Conservation (phyloP, 2,888 invertebrate genomes). For the Nemoura dubitans region DNA sequence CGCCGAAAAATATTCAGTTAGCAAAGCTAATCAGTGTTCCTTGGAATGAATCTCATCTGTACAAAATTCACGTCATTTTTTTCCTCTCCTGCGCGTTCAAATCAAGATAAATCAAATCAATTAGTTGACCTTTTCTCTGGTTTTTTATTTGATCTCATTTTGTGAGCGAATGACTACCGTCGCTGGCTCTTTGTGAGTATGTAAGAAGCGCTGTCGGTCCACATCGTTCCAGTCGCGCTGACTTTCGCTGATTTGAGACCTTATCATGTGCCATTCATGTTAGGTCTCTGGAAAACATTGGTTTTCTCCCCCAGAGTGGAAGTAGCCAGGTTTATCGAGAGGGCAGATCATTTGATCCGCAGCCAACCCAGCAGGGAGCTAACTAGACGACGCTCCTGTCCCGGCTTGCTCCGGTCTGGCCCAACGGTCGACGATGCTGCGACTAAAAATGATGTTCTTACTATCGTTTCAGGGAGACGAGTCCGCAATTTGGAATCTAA, state of each 20-base stretch:
- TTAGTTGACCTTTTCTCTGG: conserved; percentile 41
- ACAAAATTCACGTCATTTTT: conserved; percentile 41
- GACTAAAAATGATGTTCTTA: conserved; percentile 38
- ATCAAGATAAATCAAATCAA: conserved; percentile 42
- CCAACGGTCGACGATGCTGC: background rate
- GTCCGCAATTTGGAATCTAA: conserved; percentile 47
- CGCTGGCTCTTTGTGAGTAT: conserved; percentile 13
- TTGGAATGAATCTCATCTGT: conserved; percentile 37
- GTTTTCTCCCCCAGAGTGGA: conserved; percentile 35
- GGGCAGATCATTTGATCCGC: conserved; percentile 42
- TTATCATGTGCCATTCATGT: conserved; percentile 42
- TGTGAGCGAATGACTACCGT: conserved; percentile 19
- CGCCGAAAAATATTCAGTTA: conserved; percentile 25
- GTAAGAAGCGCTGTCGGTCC: background rate
- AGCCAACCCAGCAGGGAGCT: conserved; percentile 36
- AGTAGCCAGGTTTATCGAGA: conserved; percentile 26
- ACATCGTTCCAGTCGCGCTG: background rate
- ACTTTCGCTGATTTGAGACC: conserved; percentile 30
- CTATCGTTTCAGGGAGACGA: conserved; percentile 46
- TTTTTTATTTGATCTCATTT: conserved; percentile 39
- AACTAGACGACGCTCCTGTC: conserved; percentile 30
- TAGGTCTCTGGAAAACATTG: conserved; percentile 41
- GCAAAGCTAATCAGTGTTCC: conserved; percentile 34
- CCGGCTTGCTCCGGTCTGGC: too few species aligned
- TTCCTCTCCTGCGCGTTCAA: conserved; percentile 24